phyloP scores from a whole-genome alignment of 2,888 invertebrate genomes.

The Clunio marinus region DNA sequence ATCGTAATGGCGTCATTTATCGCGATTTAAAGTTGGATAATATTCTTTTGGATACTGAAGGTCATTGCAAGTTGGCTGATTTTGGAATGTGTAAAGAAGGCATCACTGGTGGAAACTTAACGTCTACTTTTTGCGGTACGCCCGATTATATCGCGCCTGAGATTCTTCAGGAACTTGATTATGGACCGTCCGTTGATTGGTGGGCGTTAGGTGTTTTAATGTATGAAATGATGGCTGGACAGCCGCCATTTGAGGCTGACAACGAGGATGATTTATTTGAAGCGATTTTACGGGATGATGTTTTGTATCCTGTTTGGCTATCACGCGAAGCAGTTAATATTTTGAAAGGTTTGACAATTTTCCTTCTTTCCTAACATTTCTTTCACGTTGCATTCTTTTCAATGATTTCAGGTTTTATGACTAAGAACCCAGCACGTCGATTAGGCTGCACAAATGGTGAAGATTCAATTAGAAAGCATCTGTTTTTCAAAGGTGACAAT shows the following conservation, averaged over 20 bases:
- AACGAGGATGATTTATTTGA: constrained; percentile 99
- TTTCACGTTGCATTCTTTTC: constrained; percentile 32
- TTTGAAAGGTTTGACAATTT: constrained; percentile 60
- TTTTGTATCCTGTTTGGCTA: constrained; percentile 96
- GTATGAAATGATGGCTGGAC: constrained; percentile 99
- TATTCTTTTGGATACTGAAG: constrained; percentile 92
- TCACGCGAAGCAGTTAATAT: constrained; percentile 86
- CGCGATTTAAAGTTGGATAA: constrained; percentile 98
- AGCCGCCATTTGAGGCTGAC: constrained; percentile 99
- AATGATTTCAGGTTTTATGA: constrained; percentile 74
- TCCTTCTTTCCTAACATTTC: not conserved
- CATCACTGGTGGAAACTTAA: constrained; percentile 70
- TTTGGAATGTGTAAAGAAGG: constrained; percentile 94
- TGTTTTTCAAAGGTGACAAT: constrained; percentile 66
- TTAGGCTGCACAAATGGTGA: constrained; percentile 76
- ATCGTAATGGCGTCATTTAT: constrained; percentile 95
- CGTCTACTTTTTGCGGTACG: constrained; percentile 98
- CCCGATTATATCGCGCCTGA: constrained; percentile 99
- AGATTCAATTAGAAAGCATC: constrained; percentile 79
- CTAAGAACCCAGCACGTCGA: constrained; percentile 90
- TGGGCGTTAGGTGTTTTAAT: constrained; percentile 97
- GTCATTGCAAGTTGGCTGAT: constrained; percentile 90
- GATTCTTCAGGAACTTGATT: constrained; percentile 90
- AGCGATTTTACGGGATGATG: constrained; percentile 96
- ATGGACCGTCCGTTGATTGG: constrained; percentile 87